Evolutionary conservation across 2,888 invertebrate species (phyloP).

Genomic region (Drosophila pegasa): DNA sequence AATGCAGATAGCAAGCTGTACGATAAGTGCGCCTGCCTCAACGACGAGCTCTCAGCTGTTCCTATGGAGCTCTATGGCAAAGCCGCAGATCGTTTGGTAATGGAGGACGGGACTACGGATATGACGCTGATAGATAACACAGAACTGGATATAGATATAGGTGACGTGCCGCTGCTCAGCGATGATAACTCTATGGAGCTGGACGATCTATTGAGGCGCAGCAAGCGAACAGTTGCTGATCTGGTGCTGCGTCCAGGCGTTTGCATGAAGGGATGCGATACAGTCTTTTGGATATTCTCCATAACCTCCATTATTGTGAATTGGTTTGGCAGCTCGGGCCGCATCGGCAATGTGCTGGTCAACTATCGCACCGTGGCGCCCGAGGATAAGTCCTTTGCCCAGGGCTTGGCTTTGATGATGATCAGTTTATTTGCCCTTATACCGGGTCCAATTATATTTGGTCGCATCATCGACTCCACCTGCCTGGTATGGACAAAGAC

Average conservation of each 20-base stretch:
- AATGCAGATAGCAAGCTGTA: constrained; percentile 61
- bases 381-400: constrained; percentile 88
- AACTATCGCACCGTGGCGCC: constrained; percentile 88
- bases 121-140: constrained; percentile 11
- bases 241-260: constrained; percentile 83
- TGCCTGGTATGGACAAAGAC: constrained; percentile 89
- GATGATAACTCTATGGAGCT: constrained; percentile 39
- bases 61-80: constrained; percentile 16
- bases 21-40: constrained; percentile 55
- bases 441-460: constrained; percentile 89
- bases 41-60: constrained; percentile 2
- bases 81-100: constrained; percentile 20
- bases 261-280: constrained; percentile 85
- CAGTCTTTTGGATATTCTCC: constrained; percentile 86
- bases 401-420: constrained; percentile 87
- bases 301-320: constrained; percentile 86
- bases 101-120: constrained; percentile 11
- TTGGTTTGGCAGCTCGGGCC: constrained; percentile 88
- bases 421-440: constrained; percentile 88
- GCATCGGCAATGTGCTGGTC: constrained; percentile 88
- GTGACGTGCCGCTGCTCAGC: constrained; percentile 35
- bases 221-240: constrained; percentile 36
- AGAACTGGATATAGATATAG: constrained; percentile 16
- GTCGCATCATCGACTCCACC: constrained; percentile 88
- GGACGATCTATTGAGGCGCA: constrained; percentile 42